Evolutionary conservation across 2,797 vertebrate genomes (phyloP).

Genomic region (Limosa lapponica): DNA sequence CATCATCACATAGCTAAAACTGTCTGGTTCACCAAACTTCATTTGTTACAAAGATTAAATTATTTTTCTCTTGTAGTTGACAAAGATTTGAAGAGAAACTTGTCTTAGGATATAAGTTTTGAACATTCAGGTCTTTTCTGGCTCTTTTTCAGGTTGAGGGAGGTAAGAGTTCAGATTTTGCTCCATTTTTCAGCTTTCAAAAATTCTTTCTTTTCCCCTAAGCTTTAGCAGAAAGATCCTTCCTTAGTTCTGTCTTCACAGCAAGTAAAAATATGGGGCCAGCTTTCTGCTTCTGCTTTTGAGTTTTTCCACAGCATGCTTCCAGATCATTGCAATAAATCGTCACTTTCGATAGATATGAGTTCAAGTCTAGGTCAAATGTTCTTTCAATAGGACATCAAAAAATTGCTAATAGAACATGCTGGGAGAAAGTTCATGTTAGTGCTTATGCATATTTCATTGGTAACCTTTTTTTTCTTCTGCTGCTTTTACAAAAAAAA

Average conservation of each 20-base stretch:
- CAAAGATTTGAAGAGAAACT: not conserved
- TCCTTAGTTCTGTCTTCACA: not conserved
- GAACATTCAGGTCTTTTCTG: not conserved
- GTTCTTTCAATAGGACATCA: conserved; percentile 12
- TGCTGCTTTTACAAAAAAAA: not conserved
- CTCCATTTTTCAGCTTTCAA: not conserved
- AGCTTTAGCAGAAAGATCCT: not conserved
- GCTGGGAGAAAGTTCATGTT: not conserved
- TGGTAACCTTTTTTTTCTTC: not conserved
- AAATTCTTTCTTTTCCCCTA: not conserved
- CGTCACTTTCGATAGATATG: not conserved
- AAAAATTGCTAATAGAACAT: conserved; percentile 4
- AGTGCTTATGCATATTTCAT: conserved; percentile 37
- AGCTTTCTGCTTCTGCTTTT: not conserved
- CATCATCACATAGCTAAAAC: not conserved
- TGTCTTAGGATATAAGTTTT: not conserved
- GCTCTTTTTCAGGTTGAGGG: not conserved
- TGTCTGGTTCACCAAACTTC: not conserved
- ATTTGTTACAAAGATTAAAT: not conserved
- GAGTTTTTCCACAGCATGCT: not conserved
- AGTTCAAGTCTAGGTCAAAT: conserved; percentile 32
- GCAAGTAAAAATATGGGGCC: not conserved
- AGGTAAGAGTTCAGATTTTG: not conserved
- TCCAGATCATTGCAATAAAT: conserved; percentile 40
- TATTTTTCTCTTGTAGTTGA: not conserved